Conservation (phyloP, 2,797 vertebrate genomes). For the Sebastes elongatus region DNA sequence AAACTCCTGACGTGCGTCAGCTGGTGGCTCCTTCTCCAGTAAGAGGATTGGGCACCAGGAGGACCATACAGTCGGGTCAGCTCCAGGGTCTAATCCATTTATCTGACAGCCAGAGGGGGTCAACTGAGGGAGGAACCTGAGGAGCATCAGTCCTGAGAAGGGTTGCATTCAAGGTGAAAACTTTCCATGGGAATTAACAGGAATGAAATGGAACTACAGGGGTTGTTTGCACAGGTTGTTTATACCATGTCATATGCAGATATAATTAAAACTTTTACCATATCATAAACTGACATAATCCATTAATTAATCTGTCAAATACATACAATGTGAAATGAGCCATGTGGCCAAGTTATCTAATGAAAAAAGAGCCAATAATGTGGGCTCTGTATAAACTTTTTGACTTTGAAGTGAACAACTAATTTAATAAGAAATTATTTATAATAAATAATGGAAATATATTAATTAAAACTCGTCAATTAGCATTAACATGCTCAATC, state of each 20-base stretch:
- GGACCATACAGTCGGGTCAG: slow-evolving; percentile 4
- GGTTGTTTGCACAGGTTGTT: background rate
- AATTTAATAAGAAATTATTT: background rate
- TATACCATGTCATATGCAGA: background rate
- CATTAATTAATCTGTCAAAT: background rate
- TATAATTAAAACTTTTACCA: background rate
- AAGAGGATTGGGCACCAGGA: slow-evolving; percentile 58
- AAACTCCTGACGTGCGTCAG: slow-evolving; percentile 11
- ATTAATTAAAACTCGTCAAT: no score
- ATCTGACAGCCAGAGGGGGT: slow-evolving; percentile 1
- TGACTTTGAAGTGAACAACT: no score
- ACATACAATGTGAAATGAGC: background rate
- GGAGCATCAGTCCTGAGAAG: background rate
- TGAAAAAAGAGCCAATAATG: background rate
- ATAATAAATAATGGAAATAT: no score
- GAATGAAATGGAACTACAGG: background rate
- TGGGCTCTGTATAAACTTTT: background rate
- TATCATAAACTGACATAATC: background rate
- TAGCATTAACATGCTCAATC: no score
- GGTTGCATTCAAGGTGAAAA: background rate
- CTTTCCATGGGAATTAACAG: background rate
- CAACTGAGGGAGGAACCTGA: background rate
- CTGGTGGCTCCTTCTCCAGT: slow-evolving; percentile 23
- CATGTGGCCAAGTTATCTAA: background rate
- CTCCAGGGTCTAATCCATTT: slow-evolving; percentile 53